Conservation (phyloP, 2,113 vertebrate species). For the Junco hyemalis region DNA sequence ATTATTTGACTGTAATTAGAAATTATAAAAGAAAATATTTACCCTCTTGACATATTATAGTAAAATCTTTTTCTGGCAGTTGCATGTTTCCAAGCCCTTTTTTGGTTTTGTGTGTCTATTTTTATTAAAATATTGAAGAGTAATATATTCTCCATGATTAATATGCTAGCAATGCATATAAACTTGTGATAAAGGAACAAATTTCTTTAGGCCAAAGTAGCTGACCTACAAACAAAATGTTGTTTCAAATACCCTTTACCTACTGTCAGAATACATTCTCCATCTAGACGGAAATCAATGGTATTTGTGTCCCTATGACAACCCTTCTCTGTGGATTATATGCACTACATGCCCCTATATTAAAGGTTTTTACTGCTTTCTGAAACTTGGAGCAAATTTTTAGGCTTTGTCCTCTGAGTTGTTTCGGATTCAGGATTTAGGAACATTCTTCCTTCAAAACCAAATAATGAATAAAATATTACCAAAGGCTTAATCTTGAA, state of each 20-base stretch:
- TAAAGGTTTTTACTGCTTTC: background rate
- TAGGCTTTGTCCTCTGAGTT: background rate
- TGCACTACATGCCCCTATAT: background rate
- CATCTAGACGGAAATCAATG: background rate
- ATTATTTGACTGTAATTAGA: conserved; percentile 8
- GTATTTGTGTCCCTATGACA: background rate
- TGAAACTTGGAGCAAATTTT: background rate
- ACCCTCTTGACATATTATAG: background rate
- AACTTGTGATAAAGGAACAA: background rate
- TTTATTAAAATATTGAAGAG: conserved; percentile 32
- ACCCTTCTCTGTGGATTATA: background rate
- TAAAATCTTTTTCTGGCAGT: background rate
- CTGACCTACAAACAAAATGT: background rate
- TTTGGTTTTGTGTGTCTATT: background rate
- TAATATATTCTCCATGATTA: background rate
- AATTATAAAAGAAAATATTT: background rate
- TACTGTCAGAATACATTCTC: background rate
- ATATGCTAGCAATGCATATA: background rate
- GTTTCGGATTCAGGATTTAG: background rate
- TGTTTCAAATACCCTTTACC: background rate
- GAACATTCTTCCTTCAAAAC: background rate
- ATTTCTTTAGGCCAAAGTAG: background rate
- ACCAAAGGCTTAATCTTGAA: background rate
- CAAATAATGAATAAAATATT: background rate
- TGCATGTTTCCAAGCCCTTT: background rate